Conservation (phyloP, 2,797 vertebrate species). For the Cirrhinus mrigala region DNA sequence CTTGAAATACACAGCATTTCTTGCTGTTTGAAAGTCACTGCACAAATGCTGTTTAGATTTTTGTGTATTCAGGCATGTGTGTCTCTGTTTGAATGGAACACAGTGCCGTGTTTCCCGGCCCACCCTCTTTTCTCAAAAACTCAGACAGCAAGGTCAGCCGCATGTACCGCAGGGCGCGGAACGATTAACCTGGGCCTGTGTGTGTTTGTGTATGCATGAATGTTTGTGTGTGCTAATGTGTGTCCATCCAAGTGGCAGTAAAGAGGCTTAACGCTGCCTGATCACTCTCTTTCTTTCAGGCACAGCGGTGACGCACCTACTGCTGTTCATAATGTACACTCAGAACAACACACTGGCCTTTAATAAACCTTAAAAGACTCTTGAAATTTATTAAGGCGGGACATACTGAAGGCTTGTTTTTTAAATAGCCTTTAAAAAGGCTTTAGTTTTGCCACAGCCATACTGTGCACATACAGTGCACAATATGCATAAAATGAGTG, state of each 20-base stretch:
- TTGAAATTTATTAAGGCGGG: not conserved
- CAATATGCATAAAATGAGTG: not conserved
- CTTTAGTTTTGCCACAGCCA: not conserved
- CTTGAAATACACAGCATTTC: not conserved
- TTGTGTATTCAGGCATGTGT: not conserved
- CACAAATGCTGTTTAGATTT: not conserved
- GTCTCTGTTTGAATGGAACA: not conserved
- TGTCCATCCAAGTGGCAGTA: conserved; percentile 55
- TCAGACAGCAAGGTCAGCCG: conserved; percentile 29
- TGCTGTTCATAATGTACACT: conserved; percentile 8
- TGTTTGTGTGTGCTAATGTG: conserved; percentile 38
- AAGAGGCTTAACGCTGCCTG: conserved; percentile 67
- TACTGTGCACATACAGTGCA: not conserved
- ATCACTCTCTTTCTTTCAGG: conserved; percentile 32
- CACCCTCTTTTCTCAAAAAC: conserved; percentile 30
- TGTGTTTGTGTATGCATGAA: not conserved
- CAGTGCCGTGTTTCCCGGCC: not conserved
- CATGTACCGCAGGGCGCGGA: conserved; percentile 23
- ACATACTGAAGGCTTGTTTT: not conserved
- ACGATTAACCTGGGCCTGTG: conserved; percentile 23
- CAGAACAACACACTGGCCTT: not conserved
- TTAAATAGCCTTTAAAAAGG: not conserved
- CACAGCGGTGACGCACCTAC: conserved; percentile 33
- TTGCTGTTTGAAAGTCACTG: not conserved
- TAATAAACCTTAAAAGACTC: not conserved